These are phyloP conservation scores for Torymus auratus DNA, from an alignment of 2,888 invertebrate genomes.

Conservation along the genomic window DNA sequence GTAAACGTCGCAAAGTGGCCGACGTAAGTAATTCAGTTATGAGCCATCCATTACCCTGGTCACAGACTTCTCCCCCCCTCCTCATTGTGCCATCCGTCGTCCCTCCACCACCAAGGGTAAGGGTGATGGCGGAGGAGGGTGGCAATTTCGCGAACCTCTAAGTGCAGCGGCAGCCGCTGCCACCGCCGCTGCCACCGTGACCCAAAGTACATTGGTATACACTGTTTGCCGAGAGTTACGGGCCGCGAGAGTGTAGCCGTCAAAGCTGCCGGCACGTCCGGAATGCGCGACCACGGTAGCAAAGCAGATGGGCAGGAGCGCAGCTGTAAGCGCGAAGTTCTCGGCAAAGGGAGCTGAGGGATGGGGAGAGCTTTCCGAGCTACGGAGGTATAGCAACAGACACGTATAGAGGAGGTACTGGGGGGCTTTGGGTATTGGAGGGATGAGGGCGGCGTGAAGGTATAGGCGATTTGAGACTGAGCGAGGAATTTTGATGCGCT, in stretches of 20 bases:
- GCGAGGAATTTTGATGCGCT: too few relatives aligned
- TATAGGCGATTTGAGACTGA: too few relatives aligned
- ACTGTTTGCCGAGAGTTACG: constrained; percentile 25
- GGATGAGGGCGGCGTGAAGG: too few relatives aligned
- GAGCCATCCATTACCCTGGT: constrained; percentile 69
- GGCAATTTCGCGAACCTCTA: not conserved
- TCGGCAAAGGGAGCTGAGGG: too few relatives aligned
- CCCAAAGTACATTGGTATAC: constrained; percentile 18
- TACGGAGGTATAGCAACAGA: too few relatives aligned
- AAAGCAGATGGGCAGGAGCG: not conserved
- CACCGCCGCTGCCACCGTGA: not conserved
- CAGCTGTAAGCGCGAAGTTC: not conserved
- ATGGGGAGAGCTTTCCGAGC: too few relatives aligned
- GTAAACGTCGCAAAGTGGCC: constrained; percentile 44
- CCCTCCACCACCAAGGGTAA: not conserved
- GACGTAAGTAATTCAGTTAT: constrained; percentile 68
- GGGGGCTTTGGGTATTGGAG: too few relatives aligned
- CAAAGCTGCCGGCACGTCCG: not conserved
- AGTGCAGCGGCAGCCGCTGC: not conserved
- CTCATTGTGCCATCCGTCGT: not conserved
- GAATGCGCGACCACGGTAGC: not conserved
- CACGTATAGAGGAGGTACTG: too few relatives aligned
- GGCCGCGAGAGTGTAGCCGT: not conserved
- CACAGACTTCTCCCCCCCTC: constrained; percentile 34
- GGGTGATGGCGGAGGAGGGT: not conserved